phyloP scores from a whole-genome alignment of 1,140 invertebrate genomes.

The Calliopsis andreniformis region DNA sequence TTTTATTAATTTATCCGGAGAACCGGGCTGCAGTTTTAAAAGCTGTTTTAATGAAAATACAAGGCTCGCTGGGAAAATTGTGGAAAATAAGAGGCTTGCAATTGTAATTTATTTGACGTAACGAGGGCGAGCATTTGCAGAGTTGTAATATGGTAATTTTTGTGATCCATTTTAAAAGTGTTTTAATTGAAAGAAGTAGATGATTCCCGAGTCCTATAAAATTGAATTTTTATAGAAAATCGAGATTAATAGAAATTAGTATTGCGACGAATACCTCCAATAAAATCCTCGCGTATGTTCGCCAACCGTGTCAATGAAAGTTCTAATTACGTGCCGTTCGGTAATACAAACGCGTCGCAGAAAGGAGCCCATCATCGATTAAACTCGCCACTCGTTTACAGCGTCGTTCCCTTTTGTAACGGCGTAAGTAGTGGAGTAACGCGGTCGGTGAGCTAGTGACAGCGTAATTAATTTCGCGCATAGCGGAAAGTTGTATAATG shows the following conservation, averaged over 20 bases:
- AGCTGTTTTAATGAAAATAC: not conserved
- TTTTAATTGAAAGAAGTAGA: too few relatives aligned
- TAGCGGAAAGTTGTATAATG: conserved; percentile 45
- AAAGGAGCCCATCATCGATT: conserved; percentile 37
- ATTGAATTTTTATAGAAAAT: too few relatives aligned
- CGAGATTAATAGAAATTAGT: too few relatives aligned
- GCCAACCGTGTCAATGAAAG: too few relatives aligned
- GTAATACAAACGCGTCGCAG: not conserved
- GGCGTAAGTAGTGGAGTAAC: conserved; percentile 41
- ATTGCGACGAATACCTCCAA: too few relatives aligned
- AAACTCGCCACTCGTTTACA: conserved; percentile 30
- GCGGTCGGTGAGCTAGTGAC: conserved; percentile 8
- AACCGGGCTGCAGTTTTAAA: not conserved
- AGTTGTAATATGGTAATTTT: too few relatives aligned
- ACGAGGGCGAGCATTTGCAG: too few relatives aligned
- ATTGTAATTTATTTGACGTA: too few relatives aligned
- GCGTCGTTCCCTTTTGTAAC: conserved; percentile 28
- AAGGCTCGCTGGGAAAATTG: not conserved
- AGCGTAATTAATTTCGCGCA: conserved; percentile 45
- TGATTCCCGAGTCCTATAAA: too few relatives aligned
- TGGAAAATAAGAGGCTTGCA: too few relatives aligned
- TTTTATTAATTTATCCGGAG: conserved; percentile 32
- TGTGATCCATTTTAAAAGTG: too few relatives aligned
- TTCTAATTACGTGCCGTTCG: not conserved
- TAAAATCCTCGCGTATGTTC: too few relatives aligned